Conservation (phyloP, 2,888 invertebrate genomes). For the Plemyria rubiginata region DNA sequence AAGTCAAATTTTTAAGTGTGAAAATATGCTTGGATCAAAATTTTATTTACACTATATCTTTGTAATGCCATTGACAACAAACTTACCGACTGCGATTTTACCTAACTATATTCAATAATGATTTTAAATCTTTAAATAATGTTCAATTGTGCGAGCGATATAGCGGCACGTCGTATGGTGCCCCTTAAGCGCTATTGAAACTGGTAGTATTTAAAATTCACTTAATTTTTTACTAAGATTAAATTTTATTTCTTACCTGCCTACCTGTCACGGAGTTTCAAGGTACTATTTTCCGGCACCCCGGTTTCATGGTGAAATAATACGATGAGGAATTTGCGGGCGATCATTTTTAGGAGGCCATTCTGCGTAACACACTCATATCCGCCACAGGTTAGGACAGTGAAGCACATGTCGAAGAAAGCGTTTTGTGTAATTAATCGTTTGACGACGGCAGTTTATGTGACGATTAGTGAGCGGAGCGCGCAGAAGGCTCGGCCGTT, state of each 20-base stretch:
- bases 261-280: conserved; percentile 19
- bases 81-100: too few relatives aligned
- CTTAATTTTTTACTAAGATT: conserved; percentile 23
- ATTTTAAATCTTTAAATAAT: too few relatives aligned
- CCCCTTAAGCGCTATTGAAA: too few relatives aligned
- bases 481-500: conserved; percentile 83
- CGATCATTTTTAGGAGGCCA: conserved; percentile 13
- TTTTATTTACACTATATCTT: too few relatives aligned
- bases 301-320: conserved; percentile 21
- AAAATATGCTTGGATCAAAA: too few relatives aligned
- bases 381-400: conserved; percentile 39
- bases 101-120: too few relatives aligned
- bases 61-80: too few relatives aligned
- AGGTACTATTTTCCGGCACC: conserved; percentile 27
- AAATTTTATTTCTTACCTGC: conserved; percentile 19
- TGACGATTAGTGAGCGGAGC: conserved; percentile 81
- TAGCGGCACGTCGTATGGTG: too few relatives aligned
- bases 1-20: too few relatives aligned
- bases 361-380: conserved; percentile 20
- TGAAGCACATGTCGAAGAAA: conserved; percentile 60
- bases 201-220: conserved; percentile 12
- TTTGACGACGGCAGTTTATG: conserved; percentile 79
- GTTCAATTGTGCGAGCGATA: too few relatives aligned
- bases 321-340: conserved; percentile 22
- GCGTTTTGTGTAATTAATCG: conserved; percentile 78